Conservation (phyloP, 2,797 vertebrate genomes). For the Brachymystax lenok region DNA sequence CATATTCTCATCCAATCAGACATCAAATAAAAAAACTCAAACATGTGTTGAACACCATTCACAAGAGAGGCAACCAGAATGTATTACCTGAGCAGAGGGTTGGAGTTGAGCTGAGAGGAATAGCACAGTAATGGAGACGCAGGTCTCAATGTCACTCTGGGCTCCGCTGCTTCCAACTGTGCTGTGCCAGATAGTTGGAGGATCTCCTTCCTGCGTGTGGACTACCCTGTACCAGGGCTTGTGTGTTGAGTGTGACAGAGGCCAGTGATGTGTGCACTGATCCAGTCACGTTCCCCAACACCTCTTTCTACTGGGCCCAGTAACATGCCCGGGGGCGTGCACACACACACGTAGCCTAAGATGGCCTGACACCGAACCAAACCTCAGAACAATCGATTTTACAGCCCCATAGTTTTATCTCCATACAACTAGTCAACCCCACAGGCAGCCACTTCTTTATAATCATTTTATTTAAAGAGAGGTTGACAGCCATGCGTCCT, state of each 20-base stretch:
- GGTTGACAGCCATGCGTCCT: too few species aligned
- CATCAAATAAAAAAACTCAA: too few species aligned
- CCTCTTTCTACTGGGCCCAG: not conserved
- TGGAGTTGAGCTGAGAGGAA: not conserved
- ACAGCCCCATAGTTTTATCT: too few species aligned
- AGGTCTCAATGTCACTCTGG: not conserved
- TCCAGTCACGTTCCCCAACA: slow-evolving; percentile 9
- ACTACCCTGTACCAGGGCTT: not conserved
- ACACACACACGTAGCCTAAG: not conserved
- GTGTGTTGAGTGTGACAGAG: not conserved
- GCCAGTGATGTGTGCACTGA: slow-evolving; percentile 21
- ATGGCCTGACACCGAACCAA: not conserved
- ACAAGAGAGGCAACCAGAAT: not conserved
- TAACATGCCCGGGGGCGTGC: not conserved
- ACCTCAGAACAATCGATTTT: not conserved
- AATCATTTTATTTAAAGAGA: too few species aligned
- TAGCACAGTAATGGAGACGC: not conserved
- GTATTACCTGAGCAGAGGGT: not conserved
- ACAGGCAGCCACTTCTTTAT: not conserved
- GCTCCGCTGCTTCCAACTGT: not conserved
- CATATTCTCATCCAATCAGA: not conserved
- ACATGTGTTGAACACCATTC: not conserved
- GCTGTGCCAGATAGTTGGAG: not conserved
- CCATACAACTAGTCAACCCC: not conserved
- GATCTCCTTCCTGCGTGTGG: not conserved